Evolutionary conservation across 2,113 vertebrate species (phyloP), one percentile per base, ranked within the genome.

Genomic region (Panurus biarmicus): DNA sequence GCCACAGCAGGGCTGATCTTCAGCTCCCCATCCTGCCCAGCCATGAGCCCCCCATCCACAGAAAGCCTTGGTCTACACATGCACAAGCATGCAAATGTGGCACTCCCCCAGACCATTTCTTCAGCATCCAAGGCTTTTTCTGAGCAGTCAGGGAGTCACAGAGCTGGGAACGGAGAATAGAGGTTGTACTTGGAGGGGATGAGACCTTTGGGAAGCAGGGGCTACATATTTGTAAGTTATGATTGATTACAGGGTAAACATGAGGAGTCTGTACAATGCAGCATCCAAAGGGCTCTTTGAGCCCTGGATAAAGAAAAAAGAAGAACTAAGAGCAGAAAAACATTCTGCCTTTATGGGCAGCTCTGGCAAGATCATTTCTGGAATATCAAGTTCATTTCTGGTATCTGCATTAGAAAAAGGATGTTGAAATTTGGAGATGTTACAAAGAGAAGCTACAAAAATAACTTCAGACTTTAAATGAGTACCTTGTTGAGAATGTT

Each of bases 341-440:
- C 5, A 2, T 86, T 89, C 61, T 71, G 65, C 17, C 24, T 89
- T 95, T 89, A 36, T 74, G 77, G 48, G 65, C 31, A 94, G 77
- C 69, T 87, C 80, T 94, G 84, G 87, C 35, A 89, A 92, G 87
- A 71, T 81, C 56, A 14, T 60, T 56, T 51, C 35, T 94, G 65
- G 61, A 94, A 77, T 84, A 95, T 90, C 69, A 73, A 91, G 60
- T 95, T 84, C 38, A 71, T 77, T 92, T 95, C 94, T 95, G 91
- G 83, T 96, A 81, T 84, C 76, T 84, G 36, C 87, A 94, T 96
- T 71, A 95, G 51, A 58, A 94, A 81, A 83, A 51, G 26, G 6
- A 29, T 79, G 76, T 95, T 51, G 72, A 91, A 89, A 90, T 56
- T 86, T 94, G 89, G 80, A 91, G 38, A 74, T 51, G 38, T 64